A percentile compares a stretch with the other conserved stretches of the same genome.
phyloP scores from a whole-genome alignment of 64 coral and sea anemone species.

The Platygyra sinensis region DNA sequence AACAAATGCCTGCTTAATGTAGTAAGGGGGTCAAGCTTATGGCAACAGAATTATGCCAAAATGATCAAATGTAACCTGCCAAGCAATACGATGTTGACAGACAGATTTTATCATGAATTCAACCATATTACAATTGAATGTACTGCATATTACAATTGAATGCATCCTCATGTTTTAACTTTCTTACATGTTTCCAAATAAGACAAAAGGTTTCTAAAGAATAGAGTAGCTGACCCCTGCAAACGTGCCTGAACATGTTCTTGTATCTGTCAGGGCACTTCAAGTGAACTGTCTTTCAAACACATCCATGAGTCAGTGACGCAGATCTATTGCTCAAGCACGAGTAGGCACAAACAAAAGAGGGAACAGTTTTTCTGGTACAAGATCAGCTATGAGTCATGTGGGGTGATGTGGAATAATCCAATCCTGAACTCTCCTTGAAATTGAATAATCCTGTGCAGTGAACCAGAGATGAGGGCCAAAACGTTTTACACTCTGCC shows the following conservation, averaged over 20 bases:
- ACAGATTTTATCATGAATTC: background rate
- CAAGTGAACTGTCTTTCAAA: background rate
- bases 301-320: background rate
- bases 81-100: background rate
- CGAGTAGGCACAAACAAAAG: slow-evolving; percentile 7
- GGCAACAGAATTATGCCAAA: background rate
- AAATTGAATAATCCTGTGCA: slow-evolving; percentile 30
- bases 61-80: background rate
- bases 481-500: background rate
- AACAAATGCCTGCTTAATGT: background rate
- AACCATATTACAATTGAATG: background rate
- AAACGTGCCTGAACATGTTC: slow-evolving; percentile 23
- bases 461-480: background rate
- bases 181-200: background rate
- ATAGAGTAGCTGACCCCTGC: background rate
- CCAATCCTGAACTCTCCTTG: background rate
- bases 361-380: background rate
- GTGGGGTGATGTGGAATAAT: slow-evolving; percentile 3
- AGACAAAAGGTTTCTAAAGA: background rate
- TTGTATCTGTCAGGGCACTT: background rate
- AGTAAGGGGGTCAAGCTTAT: background rate
- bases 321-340: background rate
- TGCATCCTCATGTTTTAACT: background rate
- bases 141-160: background rate
- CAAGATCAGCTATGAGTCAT: background rate